Percentiles rank a stretch among this genome's conserved stretches.
These are phyloP conservation scores for Cichladusa arquata DNA, from an alignment of 2,113 vertebrate genomes.

Conservation along the genomic window DNA sequence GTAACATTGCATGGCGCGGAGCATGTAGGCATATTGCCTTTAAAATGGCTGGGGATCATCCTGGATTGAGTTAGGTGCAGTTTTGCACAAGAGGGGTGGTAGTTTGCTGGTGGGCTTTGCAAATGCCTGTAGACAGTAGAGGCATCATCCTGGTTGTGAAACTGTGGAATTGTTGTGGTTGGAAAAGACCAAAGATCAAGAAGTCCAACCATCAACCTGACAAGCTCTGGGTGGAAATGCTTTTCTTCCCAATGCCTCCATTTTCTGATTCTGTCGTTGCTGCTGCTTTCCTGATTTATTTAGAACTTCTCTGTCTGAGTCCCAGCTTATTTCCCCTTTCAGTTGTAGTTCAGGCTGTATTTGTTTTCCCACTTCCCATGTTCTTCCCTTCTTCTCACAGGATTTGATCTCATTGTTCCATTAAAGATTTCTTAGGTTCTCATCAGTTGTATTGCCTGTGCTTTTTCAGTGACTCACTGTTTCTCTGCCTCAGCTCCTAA, in stretches of 20 bases:
- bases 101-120: not conserved
- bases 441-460: not conserved
- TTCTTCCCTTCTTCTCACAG: not conserved
- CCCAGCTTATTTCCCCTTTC: not conserved
- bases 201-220: not conserved
- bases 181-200: not conserved
- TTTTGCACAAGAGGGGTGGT: not conserved
- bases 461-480: not conserved
- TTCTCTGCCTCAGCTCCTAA: not conserved
- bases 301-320: not conserved
- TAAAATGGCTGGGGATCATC: not conserved
- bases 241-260: not conserved
- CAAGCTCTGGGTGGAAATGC: not conserved
- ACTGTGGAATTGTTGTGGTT: not conserved
- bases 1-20: not conserved
- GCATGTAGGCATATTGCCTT: not conserved
- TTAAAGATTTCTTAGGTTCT: not conserved
- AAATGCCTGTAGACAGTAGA: not conserved
- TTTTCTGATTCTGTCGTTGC: not conserved
- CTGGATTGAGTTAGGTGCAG: not conserved
- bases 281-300: not conserved
- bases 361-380: rapidly evolving
- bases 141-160: not conserved
- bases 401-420: not conserved
- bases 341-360: not conserved